Percentiles rank a stretch among this genome's conserved stretches.
Evolutionary conservation across 2,888 invertebrate species (phyloP).

Genomic region (Melanostoma mellinum): DNA sequence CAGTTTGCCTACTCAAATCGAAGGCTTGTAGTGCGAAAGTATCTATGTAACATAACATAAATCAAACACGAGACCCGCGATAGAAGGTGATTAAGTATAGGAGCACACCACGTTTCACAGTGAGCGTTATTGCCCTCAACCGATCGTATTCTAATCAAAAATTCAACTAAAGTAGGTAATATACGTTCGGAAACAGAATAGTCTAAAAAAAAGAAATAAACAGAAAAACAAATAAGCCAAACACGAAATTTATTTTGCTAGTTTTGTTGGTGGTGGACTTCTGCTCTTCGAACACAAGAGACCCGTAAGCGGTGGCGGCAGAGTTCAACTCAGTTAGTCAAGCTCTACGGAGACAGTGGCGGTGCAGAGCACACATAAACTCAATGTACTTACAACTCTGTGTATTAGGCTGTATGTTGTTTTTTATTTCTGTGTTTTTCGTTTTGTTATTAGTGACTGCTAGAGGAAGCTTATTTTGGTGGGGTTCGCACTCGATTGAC

Average conservation of each 20-base stretch:
- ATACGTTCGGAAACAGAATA: constrained; percentile 59
- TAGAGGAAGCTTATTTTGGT: constrained; percentile 69
- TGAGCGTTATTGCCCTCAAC: constrained; percentile 62
- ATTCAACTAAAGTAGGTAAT: constrained; percentile 68
- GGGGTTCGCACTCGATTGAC: constrained; percentile 71
- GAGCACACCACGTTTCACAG: constrained; percentile 34
- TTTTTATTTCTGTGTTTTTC: constrained; percentile 22
- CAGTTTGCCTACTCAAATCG: not conserved
- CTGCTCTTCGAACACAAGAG: constrained; percentile 38
- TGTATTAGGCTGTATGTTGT: constrained; percentile 18
- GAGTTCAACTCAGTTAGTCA: constrained; percentile 70
- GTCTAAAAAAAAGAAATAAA: constrained; percentile 24
- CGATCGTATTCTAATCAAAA: constrained; percentile 74
- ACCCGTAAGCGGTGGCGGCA: constrained; percentile 60
- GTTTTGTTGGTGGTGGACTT: constrained; percentile 26
- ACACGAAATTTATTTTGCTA: constrained; percentile 11
- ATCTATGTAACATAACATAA: constrained; percentile 29
- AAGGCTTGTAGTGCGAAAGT: constrained; percentile 25
- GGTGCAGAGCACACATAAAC: constrained; percentile 41
- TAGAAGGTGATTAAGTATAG: constrained; percentile 33
- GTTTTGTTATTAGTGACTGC: constrained; percentile 40
- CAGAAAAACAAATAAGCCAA: not conserved
- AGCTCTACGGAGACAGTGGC: constrained; percentile 69
- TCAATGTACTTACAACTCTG: constrained; percentile 35
- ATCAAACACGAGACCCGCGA: constrained; percentile 27